phyloP scores from a whole-genome alignment of 2,113 vertebrate genomes.

The Passer montanus region DNA sequence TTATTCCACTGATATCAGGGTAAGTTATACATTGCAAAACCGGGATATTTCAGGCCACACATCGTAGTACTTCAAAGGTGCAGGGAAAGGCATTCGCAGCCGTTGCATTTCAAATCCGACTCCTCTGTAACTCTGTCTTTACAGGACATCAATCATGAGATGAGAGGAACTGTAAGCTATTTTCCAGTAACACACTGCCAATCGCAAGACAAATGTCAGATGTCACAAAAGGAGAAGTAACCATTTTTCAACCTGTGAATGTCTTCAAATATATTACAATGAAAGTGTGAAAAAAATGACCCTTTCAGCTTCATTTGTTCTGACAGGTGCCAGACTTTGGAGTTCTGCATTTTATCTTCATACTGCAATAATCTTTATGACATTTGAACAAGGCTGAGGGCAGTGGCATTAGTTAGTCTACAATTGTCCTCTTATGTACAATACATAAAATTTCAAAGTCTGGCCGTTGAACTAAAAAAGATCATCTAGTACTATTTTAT shows the following conservation, averaged over 20 bases:
- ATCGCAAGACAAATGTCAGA: slow-evolving; percentile 62
- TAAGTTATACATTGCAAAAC: neutral
- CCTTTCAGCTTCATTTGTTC: slow-evolving; percentile 30
- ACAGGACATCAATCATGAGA: slow-evolving; percentile 56
- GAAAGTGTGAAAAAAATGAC: neutral
- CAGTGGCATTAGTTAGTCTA: neutral
- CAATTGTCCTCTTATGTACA: slow-evolving; percentile 1
- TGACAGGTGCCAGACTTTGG: slow-evolving; percentile 47
- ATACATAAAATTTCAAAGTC: neutral
- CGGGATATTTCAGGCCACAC: neutral
- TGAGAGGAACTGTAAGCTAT: slow-evolving; percentile 33
- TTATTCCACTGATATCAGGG: neutral
- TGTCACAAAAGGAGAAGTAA: slow-evolving; percentile 12
- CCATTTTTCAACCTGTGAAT: slow-evolving; percentile 55
- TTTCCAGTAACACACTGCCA: slow-evolving; percentile 58
- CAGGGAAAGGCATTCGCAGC: neutral
- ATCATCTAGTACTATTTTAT: neutral
- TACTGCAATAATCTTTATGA: slow-evolving; percentile 12
- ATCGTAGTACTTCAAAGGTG: neutral
- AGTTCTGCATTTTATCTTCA: slow-evolving; percentile 40
- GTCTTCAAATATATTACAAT: slow-evolving; percentile 45
- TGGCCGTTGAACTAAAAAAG: neutral
- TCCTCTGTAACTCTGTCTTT: neutral
- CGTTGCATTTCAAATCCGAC: neutral
- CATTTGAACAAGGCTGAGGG: slow-evolving; percentile 31